A percentile compares a stretch with the other conserved stretches of the same genome.
These are phyloP conservation scores for Elysia crispata DNA, from an alignment of 2,888 invertebrate species.

Conservation along the genomic window DNA sequence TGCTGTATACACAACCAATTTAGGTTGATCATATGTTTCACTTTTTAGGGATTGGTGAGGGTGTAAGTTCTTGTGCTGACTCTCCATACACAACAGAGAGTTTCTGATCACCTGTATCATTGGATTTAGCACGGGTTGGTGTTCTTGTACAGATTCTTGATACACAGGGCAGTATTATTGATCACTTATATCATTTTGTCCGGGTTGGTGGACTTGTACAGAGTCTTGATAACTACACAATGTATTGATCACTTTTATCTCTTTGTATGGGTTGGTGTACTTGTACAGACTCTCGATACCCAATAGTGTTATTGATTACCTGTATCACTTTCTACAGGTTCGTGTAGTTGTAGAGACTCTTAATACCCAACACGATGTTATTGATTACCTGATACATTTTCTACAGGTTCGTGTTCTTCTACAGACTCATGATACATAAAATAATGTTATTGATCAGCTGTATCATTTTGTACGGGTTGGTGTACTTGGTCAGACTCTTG, in stretches of 20 bases:
- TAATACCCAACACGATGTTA: constrained; percentile 29
- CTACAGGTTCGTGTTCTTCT: constrained; percentile 41
- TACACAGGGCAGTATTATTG: no score
- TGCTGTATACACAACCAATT: no score
- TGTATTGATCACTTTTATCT: constrained; percentile 39
- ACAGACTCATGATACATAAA: constrained; percentile 28
- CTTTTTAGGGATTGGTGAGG: no score
- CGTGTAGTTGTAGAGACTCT: constrained; percentile 49
- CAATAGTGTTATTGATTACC: constrained; percentile 2
- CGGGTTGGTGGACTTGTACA: constrained; percentile 52
- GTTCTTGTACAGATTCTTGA: no score
- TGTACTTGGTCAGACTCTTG: constrained; percentile 36
- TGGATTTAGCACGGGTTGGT: no score
- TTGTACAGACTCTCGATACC: constrained; percentile 34
- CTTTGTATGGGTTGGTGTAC: constrained; percentile 52
- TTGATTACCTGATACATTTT: constrained; percentile 29
- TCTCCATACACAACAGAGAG: no score
- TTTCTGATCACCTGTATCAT: no score
- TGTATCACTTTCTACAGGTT: constrained; percentile 49
- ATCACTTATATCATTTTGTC: constrained; percentile 47
- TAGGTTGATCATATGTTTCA: no score
- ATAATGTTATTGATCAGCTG: neutral
- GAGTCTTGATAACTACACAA: constrained; percentile 6
- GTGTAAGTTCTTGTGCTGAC: no score
- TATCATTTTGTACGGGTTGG: constrained; percentile 43